These are phyloP conservation scores for Cheilosia vulpina DNA, from an alignment of 2,888 invertebrate genomes.

Conservation along the genomic window DNA sequence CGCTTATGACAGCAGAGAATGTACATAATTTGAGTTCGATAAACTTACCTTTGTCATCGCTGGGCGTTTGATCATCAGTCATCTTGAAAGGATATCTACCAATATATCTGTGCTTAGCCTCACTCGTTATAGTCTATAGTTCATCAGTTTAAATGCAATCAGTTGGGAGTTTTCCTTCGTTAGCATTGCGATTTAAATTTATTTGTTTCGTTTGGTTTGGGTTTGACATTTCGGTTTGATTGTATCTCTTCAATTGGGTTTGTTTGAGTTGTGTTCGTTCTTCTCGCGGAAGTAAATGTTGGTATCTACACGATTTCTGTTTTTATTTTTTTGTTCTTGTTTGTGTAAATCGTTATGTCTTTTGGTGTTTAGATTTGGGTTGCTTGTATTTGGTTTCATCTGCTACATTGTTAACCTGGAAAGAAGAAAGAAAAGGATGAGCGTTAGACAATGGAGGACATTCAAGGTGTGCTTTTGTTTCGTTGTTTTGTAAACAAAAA, in stretches of 20 bases:
- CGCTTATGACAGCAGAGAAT: not conserved
- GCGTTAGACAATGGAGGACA: too few relatives aligned
- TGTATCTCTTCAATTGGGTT: not conserved
- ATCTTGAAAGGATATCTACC: slow-evolving; percentile 72
- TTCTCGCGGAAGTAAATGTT: slow-evolving; percentile 18
- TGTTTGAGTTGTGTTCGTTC: slow-evolving; percentile 3
- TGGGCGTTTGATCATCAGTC: slow-evolving; percentile 74
- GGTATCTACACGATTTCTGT: not conserved
- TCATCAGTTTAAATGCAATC: slow-evolving; percentile 55
- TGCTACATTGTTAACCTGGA: slow-evolving; percentile 30
- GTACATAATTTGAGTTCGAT: not conserved
- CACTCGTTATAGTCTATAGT: slow-evolving; percentile 51
- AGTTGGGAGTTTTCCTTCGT: slow-evolving; percentile 36
- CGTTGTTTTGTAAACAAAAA: too few relatives aligned
- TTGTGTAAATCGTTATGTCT: not conserved
- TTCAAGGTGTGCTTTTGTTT: too few relatives aligned
- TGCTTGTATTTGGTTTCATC: not conserved
- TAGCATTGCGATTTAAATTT: slow-evolving; percentile 64
- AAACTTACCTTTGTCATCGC: slow-evolving; percentile 73
- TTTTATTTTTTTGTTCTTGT: not conserved
- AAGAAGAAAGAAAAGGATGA: too few relatives aligned
- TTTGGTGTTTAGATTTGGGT: not conserved
- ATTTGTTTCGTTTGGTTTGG: slow-evolving; percentile 40
- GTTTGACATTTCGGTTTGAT: slow-evolving; percentile 16
- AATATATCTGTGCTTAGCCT: slow-evolving; percentile 55